Percentiles rank a stretch among this genome's conserved stretches.
Conservation (phyloP, 1,140 invertebrate species). For the Scaptomyza montana region DNA sequence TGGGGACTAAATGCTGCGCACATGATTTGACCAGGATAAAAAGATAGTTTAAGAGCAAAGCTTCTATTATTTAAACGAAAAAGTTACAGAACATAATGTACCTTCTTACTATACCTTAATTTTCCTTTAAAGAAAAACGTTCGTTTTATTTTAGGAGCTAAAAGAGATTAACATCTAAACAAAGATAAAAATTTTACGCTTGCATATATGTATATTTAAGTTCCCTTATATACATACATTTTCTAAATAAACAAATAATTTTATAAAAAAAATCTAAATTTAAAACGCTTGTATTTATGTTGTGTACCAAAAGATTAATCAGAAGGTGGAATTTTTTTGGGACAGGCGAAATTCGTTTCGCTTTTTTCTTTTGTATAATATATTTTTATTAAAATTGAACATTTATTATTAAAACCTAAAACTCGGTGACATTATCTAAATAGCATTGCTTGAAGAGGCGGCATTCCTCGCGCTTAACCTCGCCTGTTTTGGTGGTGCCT, state of each 20-base stretch:
- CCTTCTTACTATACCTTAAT: neutral
- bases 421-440: conserved; percentile 80
- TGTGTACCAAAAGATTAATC: no score
- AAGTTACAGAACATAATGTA: neutral
- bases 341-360: no score
- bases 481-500: conserved; percentile 79
- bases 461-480: conserved; percentile 84
- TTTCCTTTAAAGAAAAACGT: neutral
- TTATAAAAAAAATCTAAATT: neutral
- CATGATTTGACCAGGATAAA: no score
- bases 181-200: neutral
- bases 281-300: no score
- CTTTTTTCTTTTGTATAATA: no score
- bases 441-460: conserved; percentile 86
- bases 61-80: neutral
- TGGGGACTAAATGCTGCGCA: no score
- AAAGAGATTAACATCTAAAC: neutral
- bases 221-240: neutral
- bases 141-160: neutral
- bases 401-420: conserved; percentile 33
- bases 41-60: neutral
- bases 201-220: neutral
- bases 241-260: neutral
- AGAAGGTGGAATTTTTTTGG: no score
- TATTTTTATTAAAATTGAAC: neutral